Evolutionary conservation across 2,797 vertebrate genomes (phyloP), one percentile per base, ranked within the genome.

Genomic region (Anniella stebbinsi): DNA sequence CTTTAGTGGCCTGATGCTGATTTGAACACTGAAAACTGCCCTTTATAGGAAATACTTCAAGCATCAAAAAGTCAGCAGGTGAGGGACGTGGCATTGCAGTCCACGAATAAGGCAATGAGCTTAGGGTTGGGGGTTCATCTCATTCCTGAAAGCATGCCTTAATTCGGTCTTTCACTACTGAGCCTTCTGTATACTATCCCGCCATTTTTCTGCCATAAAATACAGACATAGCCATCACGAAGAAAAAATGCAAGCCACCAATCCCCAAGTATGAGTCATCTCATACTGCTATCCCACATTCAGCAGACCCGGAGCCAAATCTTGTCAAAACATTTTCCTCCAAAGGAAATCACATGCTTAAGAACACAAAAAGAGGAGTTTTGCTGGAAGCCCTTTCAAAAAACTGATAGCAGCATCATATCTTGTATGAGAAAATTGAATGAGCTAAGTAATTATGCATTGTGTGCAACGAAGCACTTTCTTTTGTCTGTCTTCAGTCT

Each of bases 231-330:
- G 15, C 28, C 30, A 2, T 13, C 48, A 54, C 48, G 2, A 78
- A 25, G n/a, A n/a, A n/a, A 17, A 33, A 33, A 12, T 38, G 1
- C n/a, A 73, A 36, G 72, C 72, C 2, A 36, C 17, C 72, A 18
- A 51, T 54, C 30, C 2, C 48, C 12, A 51, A 17, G n/a, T n/a
- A n/a, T n/a, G 5, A 51, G 15, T 33, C 1, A 51, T 6, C 11
- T 80, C 48, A 33, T 7, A 80, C 25, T 78, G 5, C 25, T 48
- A 13, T 51, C 25, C 5, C 0, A 0, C 8, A 17, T n/a, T 15
- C 38, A 81, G 69, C 69, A 72, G 67, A 72, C 33, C 21, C 12
- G 8, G 30, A 11, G 84, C 48, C 51, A 17, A 80, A 33, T 33
- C 12, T n/a, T 10, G 75, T 38, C 76, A 38, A 9, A 54, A 1